Base-by-base conservation (phyloP, 35 echinoderm and acorn worm genomes). In the Diadema setosum region DNA sequence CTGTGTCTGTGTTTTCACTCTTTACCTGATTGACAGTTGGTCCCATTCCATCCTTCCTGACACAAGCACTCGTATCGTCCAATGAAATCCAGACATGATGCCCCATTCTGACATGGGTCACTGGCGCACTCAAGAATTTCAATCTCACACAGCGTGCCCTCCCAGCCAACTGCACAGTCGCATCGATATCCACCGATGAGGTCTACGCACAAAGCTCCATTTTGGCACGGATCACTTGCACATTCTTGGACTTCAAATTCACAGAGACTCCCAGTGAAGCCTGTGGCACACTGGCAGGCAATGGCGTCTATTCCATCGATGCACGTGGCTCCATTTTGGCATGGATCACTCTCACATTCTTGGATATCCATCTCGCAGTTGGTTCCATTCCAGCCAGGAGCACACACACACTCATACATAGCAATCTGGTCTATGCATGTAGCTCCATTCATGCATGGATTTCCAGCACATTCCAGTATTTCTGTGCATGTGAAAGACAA, bases 41-140 rank as follows among this genome's bases (percentile, higher is more conserved):
- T 58, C 21, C 33, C 37, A 88, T 64, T 83, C 89, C 70, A 91
- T 45, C 89, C 93, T 49, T 56, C 21, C 17, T 23, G 20, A 86
- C 93, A 95, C n/a, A 50, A 30, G 20, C 93, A 95, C 25, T 9
- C 31, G 40, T 87, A 90, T 0, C 15, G 39, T 60, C 80, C 74
- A 31, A 87, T 86, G 3, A 39, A 40, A 46, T 95, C 75, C 5
- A 87, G 11, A 70, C 93, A 95, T 3, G 41, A 46, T 12, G 88
- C 93, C 8, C 89, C 83, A 73, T 95, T 91, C 29, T 70, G 88
- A 87, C 93, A 95, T 33, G 93, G 93, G 45, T 88, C 34, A 33
- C 85, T 89, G 32, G 75, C 27, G 43, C 93, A 95, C 75, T 95
- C 93, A 32, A 87, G 55, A 9, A 91, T 61, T 12, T 95, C 93